A percentile compares a stretch with the other conserved stretches of the same genome.
These are phyloP conservation scores for Ranitomeya imitator DNA, from an alignment of 2,113 vertebrate species.

Conservation along the genomic window DNA sequence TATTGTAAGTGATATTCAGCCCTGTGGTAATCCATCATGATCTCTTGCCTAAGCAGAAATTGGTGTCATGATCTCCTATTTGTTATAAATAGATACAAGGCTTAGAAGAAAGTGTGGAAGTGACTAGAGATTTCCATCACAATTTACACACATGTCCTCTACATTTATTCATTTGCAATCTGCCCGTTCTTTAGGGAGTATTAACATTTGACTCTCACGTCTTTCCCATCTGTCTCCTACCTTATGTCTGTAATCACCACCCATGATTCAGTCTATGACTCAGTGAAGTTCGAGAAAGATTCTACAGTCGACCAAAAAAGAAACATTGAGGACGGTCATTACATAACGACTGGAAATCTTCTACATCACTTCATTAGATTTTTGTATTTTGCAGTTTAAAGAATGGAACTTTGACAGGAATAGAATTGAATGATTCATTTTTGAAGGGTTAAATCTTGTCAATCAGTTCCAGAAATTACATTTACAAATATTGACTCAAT, in stretches of 20 bases:
- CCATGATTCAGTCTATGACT: conserved; percentile 44
- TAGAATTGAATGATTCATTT: neutral
- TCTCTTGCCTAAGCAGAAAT: neutral
- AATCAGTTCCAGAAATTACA: neutral
- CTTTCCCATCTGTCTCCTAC: conserved; percentile 54
- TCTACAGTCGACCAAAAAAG: conserved; percentile 10
- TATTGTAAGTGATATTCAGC: neutral
- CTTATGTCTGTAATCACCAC: conserved; percentile 54
- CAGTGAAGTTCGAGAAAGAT: conserved; percentile 21
- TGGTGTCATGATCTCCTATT: conserved; percentile 5
- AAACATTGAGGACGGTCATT: neutral
- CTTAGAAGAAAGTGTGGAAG: neutral
- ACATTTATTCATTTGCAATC: conserved; percentile 34
- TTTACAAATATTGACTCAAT: neutral
- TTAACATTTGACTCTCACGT: conserved; percentile 54
- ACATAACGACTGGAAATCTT: no score
- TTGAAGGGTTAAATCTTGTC: neutral
- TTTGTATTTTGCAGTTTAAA: neutral
- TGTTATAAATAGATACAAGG: neutral
- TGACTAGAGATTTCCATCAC: conserved; percentile 5
- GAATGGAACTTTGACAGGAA: no score
- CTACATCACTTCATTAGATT: no score
- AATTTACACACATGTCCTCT: conserved; percentile 18
- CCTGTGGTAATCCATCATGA: neutral
- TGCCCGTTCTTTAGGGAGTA: conserved; percentile 49